These are phyloP conservation scores for Agrotis ipsilon DNA, from an alignment of 2,888 invertebrate species.

Conservation along the genomic window DNA sequence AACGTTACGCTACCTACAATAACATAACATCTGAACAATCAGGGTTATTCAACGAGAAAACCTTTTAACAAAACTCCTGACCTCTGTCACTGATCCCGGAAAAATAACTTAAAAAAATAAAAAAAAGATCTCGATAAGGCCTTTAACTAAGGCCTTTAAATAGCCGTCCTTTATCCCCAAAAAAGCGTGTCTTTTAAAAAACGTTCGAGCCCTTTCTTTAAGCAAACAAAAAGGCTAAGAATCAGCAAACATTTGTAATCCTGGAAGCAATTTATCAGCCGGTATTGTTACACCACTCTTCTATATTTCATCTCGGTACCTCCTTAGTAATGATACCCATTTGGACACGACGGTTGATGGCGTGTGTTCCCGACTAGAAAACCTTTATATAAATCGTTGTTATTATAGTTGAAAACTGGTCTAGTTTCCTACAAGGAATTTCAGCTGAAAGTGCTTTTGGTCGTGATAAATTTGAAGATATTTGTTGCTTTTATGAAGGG, in stretches of 20 bases:
- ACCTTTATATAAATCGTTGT: constrained; percentile 62
- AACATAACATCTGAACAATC: neutral
- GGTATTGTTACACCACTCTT: constrained; percentile 70
- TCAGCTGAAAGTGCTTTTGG: constrained; percentile 24
- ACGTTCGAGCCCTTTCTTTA: constrained; percentile 55
- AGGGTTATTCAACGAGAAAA: neutral
- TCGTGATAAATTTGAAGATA: constrained; percentile 28
- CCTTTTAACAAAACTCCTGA: constrained; percentile 4
- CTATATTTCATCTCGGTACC: constrained; percentile 70
- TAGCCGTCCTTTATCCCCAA: constrained; percentile 48
- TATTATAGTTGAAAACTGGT: constrained; percentile 58
- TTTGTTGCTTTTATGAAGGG: constrained; percentile 13
- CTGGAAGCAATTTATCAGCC: constrained; percentile 71
- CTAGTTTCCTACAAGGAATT: constrained; percentile 55
- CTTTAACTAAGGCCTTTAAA: constrained; percentile 52
- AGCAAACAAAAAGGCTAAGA: constrained; percentile 69
- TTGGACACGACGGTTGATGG: constrained; percentile 63
- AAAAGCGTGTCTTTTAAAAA: constrained; percentile 58
- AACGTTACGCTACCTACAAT: neutral
- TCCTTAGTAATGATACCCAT: constrained; percentile 69
- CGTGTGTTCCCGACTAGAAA: constrained; percentile 58
- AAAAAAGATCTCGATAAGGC: constrained; percentile 48
- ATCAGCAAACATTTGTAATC: constrained; percentile 73
- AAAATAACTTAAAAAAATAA: constrained; percentile 39
- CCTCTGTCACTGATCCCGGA: neutral